These are phyloP conservation scores for Noctua fimbriata DNA, from an alignment of 2,888 invertebrate genomes.

Conservation along the genomic window DNA sequence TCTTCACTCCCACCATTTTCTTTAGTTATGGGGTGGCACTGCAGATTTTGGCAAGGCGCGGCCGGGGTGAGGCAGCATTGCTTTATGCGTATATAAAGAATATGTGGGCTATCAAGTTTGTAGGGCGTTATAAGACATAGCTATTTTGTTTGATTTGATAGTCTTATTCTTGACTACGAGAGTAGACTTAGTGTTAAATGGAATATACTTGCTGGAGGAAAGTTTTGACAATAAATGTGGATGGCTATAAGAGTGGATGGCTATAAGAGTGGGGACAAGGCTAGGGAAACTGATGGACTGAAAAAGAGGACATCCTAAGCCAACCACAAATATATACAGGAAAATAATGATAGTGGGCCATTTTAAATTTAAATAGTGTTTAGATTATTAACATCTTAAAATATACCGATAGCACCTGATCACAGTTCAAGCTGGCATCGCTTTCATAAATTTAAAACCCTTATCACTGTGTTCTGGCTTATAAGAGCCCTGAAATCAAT, in stretches of 20 bases:
- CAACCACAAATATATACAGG: too few relatives aligned
- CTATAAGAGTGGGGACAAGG: background rate
- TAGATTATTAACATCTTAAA: too few relatives aligned
- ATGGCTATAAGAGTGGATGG: background rate
- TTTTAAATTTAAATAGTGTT: too few relatives aligned
- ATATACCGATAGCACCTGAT: too few relatives aligned
- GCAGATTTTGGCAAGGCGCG: slow-evolving; percentile 61
- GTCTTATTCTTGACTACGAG: background rate
- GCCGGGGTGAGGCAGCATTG: slow-evolving; percentile 39
- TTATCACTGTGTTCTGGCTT: too few relatives aligned
- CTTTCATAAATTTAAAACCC: too few relatives aligned
- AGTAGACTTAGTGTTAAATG: background rate
- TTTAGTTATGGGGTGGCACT: slow-evolving; percentile 41
- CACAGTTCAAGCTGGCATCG: too few relatives aligned
- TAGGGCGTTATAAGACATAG: background rate
- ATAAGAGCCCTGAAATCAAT: background rate
- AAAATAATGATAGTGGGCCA: too few relatives aligned
- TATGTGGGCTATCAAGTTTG: background rate
- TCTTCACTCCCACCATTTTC: slow-evolving; percentile 25
- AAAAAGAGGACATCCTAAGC: too few relatives aligned
- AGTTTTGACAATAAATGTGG: background rate
- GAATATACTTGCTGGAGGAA: background rate
- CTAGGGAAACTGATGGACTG: too few relatives aligned
- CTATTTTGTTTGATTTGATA: background rate
- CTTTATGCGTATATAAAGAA: slow-evolving; percentile 32